A percentile compares a stretch with the other conserved stretches of the same genome.
Evolutionary conservation across 2,888 invertebrate species (phyloP).

Genomic region (Pristionchus maxplancki): DNA sequence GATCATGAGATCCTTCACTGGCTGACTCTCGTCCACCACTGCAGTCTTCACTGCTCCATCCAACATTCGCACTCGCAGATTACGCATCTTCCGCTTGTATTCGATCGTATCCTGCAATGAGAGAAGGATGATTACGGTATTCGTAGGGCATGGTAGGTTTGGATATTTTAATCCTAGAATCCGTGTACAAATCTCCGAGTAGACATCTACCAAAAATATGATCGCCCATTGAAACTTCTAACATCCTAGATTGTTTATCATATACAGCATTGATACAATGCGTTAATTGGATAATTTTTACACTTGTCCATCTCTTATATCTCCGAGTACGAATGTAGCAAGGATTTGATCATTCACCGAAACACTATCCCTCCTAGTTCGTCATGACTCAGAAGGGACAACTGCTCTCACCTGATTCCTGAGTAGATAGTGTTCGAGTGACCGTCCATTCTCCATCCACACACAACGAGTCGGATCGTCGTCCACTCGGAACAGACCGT

Average conservation of each 20-base stretch:
- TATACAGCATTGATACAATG: no score
- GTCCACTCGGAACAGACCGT: conserved; percentile 95
- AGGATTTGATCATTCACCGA: not conserved
- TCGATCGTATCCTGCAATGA: conserved; percentile 87
- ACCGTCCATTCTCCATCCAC: conserved; percentile 93
- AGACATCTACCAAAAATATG: no score
- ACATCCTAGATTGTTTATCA: no score
- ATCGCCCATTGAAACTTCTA: no score
- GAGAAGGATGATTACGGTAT: no score
- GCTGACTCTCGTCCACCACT: conserved; percentile 96
- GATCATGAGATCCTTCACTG: conserved; percentile 97
- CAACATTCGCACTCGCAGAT: conserved; percentile 93
- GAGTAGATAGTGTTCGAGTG: conserved; percentile 96
- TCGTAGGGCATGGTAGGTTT: not conserved
- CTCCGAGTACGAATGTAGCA: not conserved
- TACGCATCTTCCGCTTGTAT: conserved; percentile 93
- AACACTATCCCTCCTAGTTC: not conserved
- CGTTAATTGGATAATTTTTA: no score
- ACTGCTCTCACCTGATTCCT: conserved; percentile 69
- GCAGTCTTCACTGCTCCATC: conserved; percentile 96
- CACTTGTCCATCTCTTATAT: no score
- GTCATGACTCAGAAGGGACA: not conserved
- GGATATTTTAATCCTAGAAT: no score
- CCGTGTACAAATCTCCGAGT: no score
- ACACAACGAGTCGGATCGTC: conserved; percentile 97